These are phyloP conservation scores for Saccopteryx bilineata DNA, from an alignment of 2,113 vertebrate species.

Conservation along the genomic window DNA sequence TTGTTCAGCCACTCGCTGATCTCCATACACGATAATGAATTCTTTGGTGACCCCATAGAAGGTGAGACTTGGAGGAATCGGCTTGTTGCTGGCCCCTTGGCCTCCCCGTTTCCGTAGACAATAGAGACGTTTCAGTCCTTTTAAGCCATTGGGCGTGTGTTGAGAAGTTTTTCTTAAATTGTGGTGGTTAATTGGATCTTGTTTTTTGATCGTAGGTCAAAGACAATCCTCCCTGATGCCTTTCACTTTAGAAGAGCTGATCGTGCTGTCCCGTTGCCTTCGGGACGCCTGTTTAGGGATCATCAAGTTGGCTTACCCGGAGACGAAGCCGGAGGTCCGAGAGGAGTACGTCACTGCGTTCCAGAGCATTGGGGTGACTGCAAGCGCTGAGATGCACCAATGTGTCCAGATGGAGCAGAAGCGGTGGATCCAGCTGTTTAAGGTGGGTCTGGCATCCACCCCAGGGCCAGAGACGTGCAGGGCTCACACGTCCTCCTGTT, in stretches of 20 bases:
- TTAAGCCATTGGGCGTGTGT: background rate
- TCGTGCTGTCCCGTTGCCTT: constrained; percentile 95
- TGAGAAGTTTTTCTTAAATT: background rate
- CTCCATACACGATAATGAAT: constrained; percentile 98
- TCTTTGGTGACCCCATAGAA: constrained; percentile 96
- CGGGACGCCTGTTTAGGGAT: constrained; percentile 97
- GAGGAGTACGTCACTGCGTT: constrained; percentile 96
- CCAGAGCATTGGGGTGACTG: constrained; percentile 94
- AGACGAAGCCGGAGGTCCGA: constrained; percentile 96
- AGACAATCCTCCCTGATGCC: constrained; percentile 98
- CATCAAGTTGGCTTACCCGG: constrained; percentile 97
- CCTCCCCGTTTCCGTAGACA: background rate
- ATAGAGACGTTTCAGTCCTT: background rate
- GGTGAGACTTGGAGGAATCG: constrained; percentile 85
- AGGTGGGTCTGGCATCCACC: constrained; percentile 84
- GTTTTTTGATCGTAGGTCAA: constrained; percentile 89
- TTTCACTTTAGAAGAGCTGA: constrained; percentile 95
- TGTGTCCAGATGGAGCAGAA: constrained; percentile 96
- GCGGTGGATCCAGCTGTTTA: constrained; percentile 98
- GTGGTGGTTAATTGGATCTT: background rate
- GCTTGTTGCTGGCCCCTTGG: background rate
- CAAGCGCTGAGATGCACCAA: constrained; percentile 93
- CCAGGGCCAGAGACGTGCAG: too few species aligned
- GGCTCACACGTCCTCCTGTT: too few species aligned
- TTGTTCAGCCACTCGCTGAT: constrained; percentile 99